These are phyloP conservation scores for Montipora efflorescens DNA, from an alignment of 64 coral and sea anemone genomes.

Conservation along the genomic window DNA sequence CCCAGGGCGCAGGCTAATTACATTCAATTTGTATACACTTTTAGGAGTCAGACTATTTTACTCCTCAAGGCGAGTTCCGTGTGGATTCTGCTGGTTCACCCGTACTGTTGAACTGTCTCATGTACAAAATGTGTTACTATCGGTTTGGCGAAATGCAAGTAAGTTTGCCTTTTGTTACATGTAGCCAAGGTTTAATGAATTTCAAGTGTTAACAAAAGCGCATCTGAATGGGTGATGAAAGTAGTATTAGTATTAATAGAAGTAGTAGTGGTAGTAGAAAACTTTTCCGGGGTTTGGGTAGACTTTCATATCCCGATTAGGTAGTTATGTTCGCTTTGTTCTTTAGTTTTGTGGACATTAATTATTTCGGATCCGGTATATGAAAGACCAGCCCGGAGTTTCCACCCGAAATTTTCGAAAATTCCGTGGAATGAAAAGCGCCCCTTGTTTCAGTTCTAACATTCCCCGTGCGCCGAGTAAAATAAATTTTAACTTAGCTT, in stretches of 20 bases:
- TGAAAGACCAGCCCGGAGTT: too few species aligned
- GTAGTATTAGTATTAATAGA: too few species aligned
- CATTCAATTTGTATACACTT: background rate
- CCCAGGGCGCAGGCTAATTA: background rate
- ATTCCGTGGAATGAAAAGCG: background rate
- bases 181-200: background rate
- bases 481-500: background rate
- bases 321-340: too few species aligned
- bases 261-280: too few species aligned
- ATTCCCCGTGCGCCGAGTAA: too few species aligned
- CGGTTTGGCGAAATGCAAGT: slow-evolving; percentile 99
- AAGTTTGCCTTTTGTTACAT: background rate
- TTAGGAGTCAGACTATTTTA: slow-evolving; percentile 98
- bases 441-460: too few species aligned
- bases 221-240: too few species aligned
- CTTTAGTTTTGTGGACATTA: too few species aligned
- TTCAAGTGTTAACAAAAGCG: too few species aligned
- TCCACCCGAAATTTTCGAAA: background rate
- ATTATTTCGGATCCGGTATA: too few species aligned
- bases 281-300: too few species aligned
- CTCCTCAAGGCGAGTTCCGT: slow-evolving; percentile 98
- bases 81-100: slow-evolving; percentile 97
- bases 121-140: slow-evolving; percentile 99
- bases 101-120: slow-evolving; percentile 92
- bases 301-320: too few species aligned